A percentile compares a stretch with the other conserved stretches of the same genome.
phyloP scores from a whole-genome alignment of 37 sponge, comb jelly and placozoan genomes.

The Agelas oroides region DNA sequence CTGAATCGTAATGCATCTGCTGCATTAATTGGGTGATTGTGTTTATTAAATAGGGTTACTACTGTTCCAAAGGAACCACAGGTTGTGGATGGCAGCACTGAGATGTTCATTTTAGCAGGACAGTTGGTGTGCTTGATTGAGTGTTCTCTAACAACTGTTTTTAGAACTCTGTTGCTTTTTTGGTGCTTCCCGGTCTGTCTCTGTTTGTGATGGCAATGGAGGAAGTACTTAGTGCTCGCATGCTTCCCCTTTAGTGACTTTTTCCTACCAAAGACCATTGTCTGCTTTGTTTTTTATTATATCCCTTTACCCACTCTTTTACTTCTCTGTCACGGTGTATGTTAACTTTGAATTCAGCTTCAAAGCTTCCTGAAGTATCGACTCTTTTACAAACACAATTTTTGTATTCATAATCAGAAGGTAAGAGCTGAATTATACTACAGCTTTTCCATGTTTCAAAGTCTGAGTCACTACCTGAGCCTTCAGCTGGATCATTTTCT shows the following conservation, averaged over 20 bases:
- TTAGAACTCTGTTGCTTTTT: not conserved
- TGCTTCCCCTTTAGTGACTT: not conserved
- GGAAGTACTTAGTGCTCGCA: not conserved
- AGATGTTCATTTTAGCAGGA: not conserved
- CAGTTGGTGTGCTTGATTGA: not conserved
- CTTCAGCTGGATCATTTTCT: too few relatives aligned
- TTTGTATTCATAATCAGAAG: too few relatives aligned
- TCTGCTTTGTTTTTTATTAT: too few relatives aligned
- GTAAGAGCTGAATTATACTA: too few relatives aligned
- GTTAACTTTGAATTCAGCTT: constrained; percentile 18
- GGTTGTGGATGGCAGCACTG: not conserved
- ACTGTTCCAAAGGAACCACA: too few relatives aligned
- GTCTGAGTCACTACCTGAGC: too few relatives aligned
- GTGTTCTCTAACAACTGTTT: constrained; percentile 7
- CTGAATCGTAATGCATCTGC: too few relatives aligned
- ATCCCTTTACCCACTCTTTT: not conserved
- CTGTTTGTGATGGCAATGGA: constrained; percentile 15
- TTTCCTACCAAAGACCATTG: not conserved
- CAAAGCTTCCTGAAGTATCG: too few relatives aligned
- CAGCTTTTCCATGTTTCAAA: too few relatives aligned
- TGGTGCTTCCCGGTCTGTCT: constrained; percentile 10
- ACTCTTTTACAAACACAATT: too few relatives aligned
- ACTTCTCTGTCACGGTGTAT: not conserved
- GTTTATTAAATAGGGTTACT: too few relatives aligned
- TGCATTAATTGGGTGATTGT: too few relatives aligned